Conservation (phyloP, 2,888 invertebrate species). For the Caenorhabditis sp. region DNA sequence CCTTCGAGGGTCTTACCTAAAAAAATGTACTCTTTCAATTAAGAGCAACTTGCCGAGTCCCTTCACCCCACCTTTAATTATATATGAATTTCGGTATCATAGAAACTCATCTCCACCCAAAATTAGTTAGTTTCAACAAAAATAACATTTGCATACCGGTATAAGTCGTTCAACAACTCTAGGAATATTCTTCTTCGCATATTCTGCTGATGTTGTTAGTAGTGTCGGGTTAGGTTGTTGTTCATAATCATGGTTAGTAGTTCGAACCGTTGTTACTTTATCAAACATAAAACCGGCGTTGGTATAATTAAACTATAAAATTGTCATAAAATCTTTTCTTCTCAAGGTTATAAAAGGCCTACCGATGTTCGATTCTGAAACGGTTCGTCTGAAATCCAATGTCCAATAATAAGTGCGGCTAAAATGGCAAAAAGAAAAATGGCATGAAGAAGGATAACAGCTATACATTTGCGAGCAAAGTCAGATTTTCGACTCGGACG, state of each 20-base stretch:
- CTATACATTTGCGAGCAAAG: constrained; percentile 71
- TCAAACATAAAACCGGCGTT: background rate
- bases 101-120: too few species aligned
- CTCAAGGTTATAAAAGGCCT: constrained; percentile 5
- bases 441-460: constrained; percentile 58
- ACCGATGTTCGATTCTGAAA: constrained; percentile 22
- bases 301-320: constrained; percentile 27
- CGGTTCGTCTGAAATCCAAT: constrained; percentile 56
- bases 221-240: background rate
- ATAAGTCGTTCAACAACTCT: constrained; percentile 33
- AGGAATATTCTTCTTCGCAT: constrained; percentile 1
- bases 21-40: too few species aligned
- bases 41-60: too few species aligned
- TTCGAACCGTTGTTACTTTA: background rate
- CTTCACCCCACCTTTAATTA: too few species aligned
- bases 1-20: too few species aligned
- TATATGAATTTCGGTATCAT: too few species aligned
- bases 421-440: constrained; percentile 61
- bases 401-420: constrained; percentile 61
- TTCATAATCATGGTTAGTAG: background rate
- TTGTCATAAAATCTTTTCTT: background rate
- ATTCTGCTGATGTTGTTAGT: constrained; percentile 5
- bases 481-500: constrained; percentile 75
- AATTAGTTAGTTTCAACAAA: background rate
- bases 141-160: constrained; percentile 21